A percentile compares a stretch with the other conserved stretches of the same genome.
phyloP scores from a whole-genome alignment of 2,113 vertebrate species.

The Machaerirhynchus nigripectus region DNA sequence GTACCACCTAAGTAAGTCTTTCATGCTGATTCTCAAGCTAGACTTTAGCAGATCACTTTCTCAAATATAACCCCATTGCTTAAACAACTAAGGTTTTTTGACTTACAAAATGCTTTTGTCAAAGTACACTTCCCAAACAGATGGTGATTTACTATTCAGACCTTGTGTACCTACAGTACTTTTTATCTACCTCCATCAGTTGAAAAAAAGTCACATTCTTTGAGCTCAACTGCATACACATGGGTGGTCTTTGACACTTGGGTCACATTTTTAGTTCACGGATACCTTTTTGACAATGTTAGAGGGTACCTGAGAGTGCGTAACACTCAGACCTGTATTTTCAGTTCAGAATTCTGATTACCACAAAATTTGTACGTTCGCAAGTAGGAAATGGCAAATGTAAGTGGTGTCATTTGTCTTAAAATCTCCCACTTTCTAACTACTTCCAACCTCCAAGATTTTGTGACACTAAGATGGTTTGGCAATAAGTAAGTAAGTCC shows the following conservation, averaged over 20 bases:
- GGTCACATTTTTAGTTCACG: not conserved
- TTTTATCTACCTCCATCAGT: not conserved
- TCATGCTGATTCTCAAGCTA: not conserved
- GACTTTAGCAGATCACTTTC: not conserved
- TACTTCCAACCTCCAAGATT: not conserved
- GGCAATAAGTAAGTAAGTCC: not conserved
- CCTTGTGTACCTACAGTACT: not conserved
- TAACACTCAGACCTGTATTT: not conserved
- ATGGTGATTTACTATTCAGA: not conserved
- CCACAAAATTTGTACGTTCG: not conserved
- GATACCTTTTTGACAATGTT: not conserved
- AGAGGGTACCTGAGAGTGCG: not conserved
- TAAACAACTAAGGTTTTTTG: not conserved
- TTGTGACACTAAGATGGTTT: not conserved
- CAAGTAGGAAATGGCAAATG: not conserved
- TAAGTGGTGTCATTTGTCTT: not conserved
- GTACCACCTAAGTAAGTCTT: not conserved
- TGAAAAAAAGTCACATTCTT: not conserved
- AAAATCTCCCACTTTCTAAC: not conserved
- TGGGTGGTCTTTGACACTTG: not conserved
- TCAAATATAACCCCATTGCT: not conserved
- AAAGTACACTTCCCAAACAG: not conserved
- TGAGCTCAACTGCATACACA: not conserved
- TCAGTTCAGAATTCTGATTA: not conserved
- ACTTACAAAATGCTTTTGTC: not conserved